Percentiles rank a stretch among this genome's conserved stretches.
Evolutionary conservation across 2,888 invertebrate genomes (phyloP).

Genomic region (Taphrorychus bicolor): DNA sequence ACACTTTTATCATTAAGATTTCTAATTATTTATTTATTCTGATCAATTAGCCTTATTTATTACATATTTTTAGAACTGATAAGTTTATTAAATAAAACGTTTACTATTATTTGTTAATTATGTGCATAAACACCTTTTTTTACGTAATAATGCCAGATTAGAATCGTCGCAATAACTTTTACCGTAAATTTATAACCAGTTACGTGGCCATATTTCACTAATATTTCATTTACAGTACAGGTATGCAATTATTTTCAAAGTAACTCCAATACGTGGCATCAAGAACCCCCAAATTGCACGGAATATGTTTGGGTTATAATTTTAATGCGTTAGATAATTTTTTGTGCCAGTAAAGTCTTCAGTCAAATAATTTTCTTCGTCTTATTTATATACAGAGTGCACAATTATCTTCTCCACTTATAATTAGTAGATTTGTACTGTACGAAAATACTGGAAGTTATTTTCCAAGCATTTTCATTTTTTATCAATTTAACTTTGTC

Average conservation of each 20-base stretch:
- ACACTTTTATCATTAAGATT: background rate
- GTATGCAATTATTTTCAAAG: background rate
- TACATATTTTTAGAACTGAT: background rate
- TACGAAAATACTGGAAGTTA: too few relatives aligned
- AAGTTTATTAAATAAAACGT: background rate
- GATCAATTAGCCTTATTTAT: background rate
- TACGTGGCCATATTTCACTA: too few relatives aligned
- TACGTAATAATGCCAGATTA: too few relatives aligned
- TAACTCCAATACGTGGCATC: background rate
- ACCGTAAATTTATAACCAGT: background rate
- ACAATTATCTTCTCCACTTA: too few relatives aligned
- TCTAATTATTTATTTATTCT: background rate
- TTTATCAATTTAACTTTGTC: too few relatives aligned
- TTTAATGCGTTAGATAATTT: background rate
- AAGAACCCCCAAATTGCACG: background rate
- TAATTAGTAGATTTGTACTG: too few relatives aligned
- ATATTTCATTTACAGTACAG: background rate
- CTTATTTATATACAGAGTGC: too few relatives aligned
- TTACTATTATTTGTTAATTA: background rate
- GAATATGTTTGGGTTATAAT: background rate
- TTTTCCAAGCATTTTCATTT: too few relatives aligned
- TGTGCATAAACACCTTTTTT: too few relatives aligned
- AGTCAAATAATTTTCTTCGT: background rate
- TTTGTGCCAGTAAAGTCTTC: background rate
- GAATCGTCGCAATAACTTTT: background rate